phyloP scores from a whole-genome alignment of 1,140 invertebrate species.

The Octopus bimaculoides region DNA sequence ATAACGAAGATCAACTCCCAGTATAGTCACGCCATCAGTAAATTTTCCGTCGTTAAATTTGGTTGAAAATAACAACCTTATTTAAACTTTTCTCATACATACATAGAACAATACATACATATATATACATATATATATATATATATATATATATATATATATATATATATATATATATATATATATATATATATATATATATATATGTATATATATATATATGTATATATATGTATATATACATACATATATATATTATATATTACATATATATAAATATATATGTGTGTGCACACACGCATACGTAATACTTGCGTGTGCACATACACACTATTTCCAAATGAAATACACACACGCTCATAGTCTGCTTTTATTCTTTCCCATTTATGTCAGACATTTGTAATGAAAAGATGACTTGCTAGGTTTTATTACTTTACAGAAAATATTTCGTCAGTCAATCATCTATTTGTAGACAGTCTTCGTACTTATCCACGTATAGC shows the following conservation, averaged over 20 bases:
- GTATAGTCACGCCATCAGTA: no score
- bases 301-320: not conserved
- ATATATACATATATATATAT: not conserved
- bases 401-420: no score
- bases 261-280: not conserved
- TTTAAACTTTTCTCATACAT: not conserved
- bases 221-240: not conserved
- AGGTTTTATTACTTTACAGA: no score
- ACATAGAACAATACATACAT: not conserved
- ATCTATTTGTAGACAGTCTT: no score
- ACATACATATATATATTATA: not conserved
- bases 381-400: no score
- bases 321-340: not conserved
- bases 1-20: no score
- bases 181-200: slow-evolving; percentile 2
- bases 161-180: not conserved
- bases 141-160: not conserved
- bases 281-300: not conserved
- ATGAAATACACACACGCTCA: not conserved
- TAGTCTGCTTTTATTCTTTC: no score
- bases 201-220: slow-evolving; percentile 2
- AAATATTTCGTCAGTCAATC: no score
- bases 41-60: no score
- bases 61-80: no score
- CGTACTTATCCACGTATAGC: no score